Evolutionary conservation across 2,113 vertebrate genomes (phyloP), one percentile per base, ranked within the genome.

Genomic region (Pterocles burchelli): DNA sequence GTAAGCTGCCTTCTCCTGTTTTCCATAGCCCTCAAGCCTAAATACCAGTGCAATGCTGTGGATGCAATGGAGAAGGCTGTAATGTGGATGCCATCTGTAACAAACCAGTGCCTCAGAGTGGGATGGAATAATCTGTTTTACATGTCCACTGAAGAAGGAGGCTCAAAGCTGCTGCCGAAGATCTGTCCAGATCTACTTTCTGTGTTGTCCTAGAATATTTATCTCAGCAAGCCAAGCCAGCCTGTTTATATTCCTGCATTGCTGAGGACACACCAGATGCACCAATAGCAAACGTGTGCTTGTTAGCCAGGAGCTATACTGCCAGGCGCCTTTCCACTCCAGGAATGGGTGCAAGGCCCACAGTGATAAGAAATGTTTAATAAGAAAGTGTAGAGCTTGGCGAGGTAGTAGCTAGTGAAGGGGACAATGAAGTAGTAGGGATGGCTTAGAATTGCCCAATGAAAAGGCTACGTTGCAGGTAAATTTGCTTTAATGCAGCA

Each of bases 1-100:
- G 19, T 62, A 85, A 79, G 29, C 20, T 83, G 16, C 17, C 17
- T 90, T 76, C 49, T 73, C 49, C 54, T n/a, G 46, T 55, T 94
- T 94, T 70, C 41, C 15, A 3, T 57, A 73, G 45, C 41, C 5
- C 0, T 17, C 0, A 0, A 3, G 51, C 36, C 68, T 46, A n/a
- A 66, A 79, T 28, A 49, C 29, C 36, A 28, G 24, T 26, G 45
- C 26, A 75, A 28, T 7, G 3, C 70, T 49, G 38, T 31, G 41
- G n/a, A n/a, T 80, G 12, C 31, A 49, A 10, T 18, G 34, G 43
- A 55, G 48, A 72, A 85, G 58, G 13, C 62, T 85, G 33, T 34
- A 65, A 48, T 76, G 65, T 57, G 38, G 49, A 34, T 68, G 29
- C 24, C 54, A 25, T 25, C 67, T 75, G 22, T 81, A 92, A 88